Evolutionary conservation across 2,797 vertebrate genomes (phyloP).

Genomic region (Syngnathus rostellatus): DNA sequence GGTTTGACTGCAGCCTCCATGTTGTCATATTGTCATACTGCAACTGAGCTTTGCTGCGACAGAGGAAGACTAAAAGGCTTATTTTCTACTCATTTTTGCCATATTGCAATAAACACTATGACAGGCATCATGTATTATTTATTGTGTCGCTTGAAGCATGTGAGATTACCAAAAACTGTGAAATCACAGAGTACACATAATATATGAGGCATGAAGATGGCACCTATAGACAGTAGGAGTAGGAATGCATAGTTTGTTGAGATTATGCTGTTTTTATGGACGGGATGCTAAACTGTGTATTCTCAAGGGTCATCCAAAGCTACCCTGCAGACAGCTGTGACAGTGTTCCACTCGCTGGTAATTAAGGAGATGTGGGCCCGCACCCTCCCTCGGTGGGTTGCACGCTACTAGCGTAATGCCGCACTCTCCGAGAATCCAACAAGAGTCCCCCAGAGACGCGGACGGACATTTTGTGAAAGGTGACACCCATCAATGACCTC

Average conservation of each 20-base stretch:
- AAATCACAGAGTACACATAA: conserved; percentile 35
- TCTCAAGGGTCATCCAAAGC: conserved; percentile 48
- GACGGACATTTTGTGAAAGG: conserved; percentile 54
- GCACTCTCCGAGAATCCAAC: conserved; percentile 39
- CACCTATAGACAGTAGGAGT: conserved; percentile 21
- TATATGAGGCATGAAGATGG: conserved; percentile 12
- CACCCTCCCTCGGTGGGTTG: conserved; percentile 41
- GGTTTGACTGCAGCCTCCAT: conserved; percentile 53
- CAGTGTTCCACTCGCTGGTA: conserved; percentile 50
- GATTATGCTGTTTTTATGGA: conserved; percentile 33
- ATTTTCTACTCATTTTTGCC: conserved; percentile 41
- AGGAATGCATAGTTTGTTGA: conserved; percentile 24
- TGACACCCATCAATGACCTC: conserved; percentile 65
- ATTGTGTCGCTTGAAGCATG: conserved; percentile 18
- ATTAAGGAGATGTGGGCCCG: conserved; percentile 51
- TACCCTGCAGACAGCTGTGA: conserved; percentile 59
- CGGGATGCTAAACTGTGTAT: conserved; percentile 39
- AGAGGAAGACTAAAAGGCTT: conserved; percentile 50
- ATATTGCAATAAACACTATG: conserved; percentile 28
- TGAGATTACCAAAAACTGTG: conserved; percentile 36
- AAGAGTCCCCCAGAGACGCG: conserved; percentile 20
- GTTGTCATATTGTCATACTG: conserved; percentile 51
- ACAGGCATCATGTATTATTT: conserved; percentile 25
- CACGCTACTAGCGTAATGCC: conserved; percentile 27
- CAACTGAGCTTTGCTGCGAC: conserved; percentile 48